phyloP scores from a whole-genome alignment of 2,888 invertebrate species.

The Dusona sp. region DNA sequence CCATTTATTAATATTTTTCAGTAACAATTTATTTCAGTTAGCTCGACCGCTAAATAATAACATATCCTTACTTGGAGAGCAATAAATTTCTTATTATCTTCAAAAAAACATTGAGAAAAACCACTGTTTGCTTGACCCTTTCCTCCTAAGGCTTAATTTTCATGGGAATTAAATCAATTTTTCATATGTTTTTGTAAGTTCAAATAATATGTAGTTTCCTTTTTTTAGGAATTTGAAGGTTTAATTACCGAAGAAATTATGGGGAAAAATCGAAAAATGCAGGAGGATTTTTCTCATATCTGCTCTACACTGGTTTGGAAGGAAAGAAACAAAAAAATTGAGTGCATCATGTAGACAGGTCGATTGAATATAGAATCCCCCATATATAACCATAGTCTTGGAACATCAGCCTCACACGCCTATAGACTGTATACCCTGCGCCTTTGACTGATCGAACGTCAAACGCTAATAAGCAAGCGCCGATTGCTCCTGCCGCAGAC shows the following conservation, averaged over 20 bases:
- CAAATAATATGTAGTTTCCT: background rate
- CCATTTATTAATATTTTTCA: no score
- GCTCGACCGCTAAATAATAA: no score
- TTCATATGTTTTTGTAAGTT: background rate
- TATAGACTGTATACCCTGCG: slow-evolving; percentile 74
- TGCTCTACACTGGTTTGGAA: background rate
- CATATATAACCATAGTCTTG: slow-evolving; percentile 23
- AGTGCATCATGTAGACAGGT: slow-evolving; percentile 7
- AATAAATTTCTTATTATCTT: no score
- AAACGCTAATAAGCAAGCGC: slow-evolving; percentile 84
- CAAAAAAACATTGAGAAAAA: no score
- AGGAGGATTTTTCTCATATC: background rate
- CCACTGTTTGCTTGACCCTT: no score
- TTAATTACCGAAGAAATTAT: background rate
- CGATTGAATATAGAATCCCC: slow-evolving; percentile 7
- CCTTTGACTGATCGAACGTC: slow-evolving; percentile 84
- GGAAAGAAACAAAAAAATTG: background rate
- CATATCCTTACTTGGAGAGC: no score
- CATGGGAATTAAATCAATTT: background rate
- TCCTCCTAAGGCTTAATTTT: no score
- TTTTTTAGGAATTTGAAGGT: background rate
- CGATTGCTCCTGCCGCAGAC: slow-evolving; percentile 76
- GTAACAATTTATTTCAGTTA: no score
- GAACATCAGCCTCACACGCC: slow-evolving; percentile 37
- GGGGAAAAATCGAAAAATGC: background rate